These are phyloP conservation scores for Halcyon malimbica DNA, from an alignment of 2,113 vertebrate species.

Conservation along the genomic window DNA sequence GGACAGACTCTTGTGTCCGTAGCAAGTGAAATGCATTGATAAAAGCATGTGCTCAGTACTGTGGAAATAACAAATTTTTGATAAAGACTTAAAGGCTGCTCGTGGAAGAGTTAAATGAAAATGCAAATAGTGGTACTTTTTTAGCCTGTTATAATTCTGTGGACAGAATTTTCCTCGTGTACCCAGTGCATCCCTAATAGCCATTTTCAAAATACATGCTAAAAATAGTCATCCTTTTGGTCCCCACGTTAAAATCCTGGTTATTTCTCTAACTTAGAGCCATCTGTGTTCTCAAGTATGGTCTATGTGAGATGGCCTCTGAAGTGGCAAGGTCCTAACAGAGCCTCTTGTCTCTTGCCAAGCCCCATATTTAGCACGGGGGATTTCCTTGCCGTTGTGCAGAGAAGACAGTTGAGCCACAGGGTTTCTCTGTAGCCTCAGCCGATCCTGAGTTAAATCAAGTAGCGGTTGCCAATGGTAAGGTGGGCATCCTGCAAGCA, in stretches of 20 bases:
- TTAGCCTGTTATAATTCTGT: background rate
- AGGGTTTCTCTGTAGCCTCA: background rate
- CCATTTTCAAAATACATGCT: background rate
- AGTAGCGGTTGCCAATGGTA: background rate
- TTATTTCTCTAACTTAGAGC: background rate
- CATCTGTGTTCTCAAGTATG: background rate
- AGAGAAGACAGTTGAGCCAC: constrained; percentile 20
- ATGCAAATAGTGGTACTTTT: background rate
- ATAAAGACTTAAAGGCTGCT: background rate
- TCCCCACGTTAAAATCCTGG: background rate
- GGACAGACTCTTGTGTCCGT: background rate
- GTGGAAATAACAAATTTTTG: background rate
- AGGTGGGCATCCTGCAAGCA: background rate
- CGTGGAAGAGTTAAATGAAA: background rate
- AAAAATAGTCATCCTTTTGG: background rate
- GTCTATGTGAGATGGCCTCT: background rate
- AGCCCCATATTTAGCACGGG: constrained; percentile 35
- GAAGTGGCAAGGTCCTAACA: background rate
- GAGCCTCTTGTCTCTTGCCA: background rate
- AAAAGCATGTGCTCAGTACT: background rate
- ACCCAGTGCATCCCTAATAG: background rate
- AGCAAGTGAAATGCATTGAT: background rate
- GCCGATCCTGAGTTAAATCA: background rate
- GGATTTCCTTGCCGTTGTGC: constrained; percentile 42
- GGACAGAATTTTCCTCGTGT: background rate